phyloP scores from a whole-genome alignment of 2,113 vertebrate genomes.

The Centropus bengalensis region DNA sequence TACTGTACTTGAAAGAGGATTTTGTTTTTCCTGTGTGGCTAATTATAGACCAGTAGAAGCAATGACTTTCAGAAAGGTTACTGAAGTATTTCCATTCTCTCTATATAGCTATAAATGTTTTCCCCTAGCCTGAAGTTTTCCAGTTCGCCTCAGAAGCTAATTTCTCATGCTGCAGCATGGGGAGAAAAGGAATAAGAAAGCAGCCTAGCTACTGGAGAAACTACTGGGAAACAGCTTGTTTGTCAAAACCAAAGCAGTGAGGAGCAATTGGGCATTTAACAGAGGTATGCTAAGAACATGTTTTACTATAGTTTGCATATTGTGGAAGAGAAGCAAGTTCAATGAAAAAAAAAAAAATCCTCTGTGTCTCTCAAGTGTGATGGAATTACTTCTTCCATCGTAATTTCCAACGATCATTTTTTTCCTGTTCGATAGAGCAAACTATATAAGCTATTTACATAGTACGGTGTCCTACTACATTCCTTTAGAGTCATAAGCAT shows the following conservation, averaged over 20 bases:
- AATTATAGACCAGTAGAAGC: slow-evolving; percentile 54
- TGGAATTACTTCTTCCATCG: not conserved
- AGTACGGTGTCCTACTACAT: not conserved
- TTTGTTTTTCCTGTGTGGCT: slow-evolving; percentile 58
- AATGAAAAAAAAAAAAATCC: not conserved
- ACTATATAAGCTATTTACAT: not conserved
- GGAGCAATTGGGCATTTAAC: not conserved
- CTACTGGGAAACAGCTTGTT: not conserved
- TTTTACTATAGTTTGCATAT: not conserved
- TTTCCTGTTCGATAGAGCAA: not conserved
- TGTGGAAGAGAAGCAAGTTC: not conserved
- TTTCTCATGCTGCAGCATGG: not conserved
- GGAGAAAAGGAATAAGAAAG: not conserved
- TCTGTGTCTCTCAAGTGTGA: not conserved
- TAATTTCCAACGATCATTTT: not conserved
- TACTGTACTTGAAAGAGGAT: slow-evolving; percentile 19
- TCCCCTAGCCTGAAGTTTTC: not conserved
- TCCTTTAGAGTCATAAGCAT: not conserved
- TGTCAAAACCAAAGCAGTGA: not conserved
- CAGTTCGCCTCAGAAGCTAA: not conserved
- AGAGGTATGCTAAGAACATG: not conserved
- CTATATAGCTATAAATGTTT: slow-evolving; percentile 28
- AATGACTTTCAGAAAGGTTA: slow-evolving; percentile 68
- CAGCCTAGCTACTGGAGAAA: not conserved
- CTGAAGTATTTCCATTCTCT: slow-evolving; percentile 46